Conservation (phyloP, 1,140 invertebrate species). For the Achatina immaculata region DNA sequence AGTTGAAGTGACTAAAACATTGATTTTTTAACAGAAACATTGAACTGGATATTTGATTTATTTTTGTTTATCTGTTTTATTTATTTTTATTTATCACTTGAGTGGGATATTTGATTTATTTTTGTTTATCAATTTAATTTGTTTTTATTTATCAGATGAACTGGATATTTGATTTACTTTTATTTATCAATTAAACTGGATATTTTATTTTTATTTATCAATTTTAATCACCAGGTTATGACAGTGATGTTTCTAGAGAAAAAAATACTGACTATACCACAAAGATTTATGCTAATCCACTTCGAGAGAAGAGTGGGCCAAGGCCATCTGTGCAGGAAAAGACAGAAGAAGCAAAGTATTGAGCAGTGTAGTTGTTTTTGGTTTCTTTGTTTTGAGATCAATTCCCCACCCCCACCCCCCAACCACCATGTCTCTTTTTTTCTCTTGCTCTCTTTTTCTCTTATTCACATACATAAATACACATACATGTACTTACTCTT, state of each 20-base stretch:
- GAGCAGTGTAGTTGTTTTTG: too few relatives aligned
- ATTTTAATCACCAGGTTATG: constrained; percentile 62
- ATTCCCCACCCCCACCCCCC: too few relatives aligned
- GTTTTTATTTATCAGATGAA: neutral
- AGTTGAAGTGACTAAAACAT: too few relatives aligned
- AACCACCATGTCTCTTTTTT: too few relatives aligned
- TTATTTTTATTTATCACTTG: neutral
- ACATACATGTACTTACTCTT: too few relatives aligned
- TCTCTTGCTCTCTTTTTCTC: too few relatives aligned
- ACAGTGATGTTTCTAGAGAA: constrained; percentile 71
- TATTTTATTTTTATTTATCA: neutral
- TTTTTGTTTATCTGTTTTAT: neutral
- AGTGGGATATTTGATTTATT: neutral
- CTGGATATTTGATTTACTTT: neutral
- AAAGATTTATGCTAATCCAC: constrained; percentile 66
- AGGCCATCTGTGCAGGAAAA: constrained; percentile 64
- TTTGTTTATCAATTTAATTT: neutral
- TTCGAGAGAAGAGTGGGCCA: constrained; percentile 61
- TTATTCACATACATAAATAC: too few relatives aligned
- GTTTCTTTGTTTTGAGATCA: too few relatives aligned
- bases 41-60: neutral
- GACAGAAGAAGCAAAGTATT: constrained; percentile 55
- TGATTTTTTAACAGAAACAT: too few relatives aligned
- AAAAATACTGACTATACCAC: constrained; percentile 69
- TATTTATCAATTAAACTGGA: neutral